Base-by-base conservation (phyloP, 92 coral and sea anemone species). In the Epizoanthus ramosus region DNA sequence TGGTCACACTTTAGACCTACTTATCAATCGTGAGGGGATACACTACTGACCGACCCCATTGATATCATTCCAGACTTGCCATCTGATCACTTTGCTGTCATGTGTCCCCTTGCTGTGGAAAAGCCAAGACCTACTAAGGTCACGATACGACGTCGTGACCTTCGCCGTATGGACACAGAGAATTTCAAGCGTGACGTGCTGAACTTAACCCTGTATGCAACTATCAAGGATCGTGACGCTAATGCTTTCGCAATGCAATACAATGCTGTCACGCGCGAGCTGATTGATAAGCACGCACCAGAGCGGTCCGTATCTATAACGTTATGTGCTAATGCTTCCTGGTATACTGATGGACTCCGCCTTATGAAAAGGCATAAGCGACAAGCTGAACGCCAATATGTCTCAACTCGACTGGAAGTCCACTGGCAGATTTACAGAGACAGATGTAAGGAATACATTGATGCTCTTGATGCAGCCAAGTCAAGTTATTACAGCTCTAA, bases 1-100 rank as follows among this genome's bases (percentile, higher is more conserved):
- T 17, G 86, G 90, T 53, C 86, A 86, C 60, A 80, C 90, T 17
- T 57, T 86, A 24, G 86, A 86, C 68, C 66, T 80, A 47, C 17
- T 86, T 73, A 80, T 80, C 54, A 21, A 35, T 57, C 73, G 89
- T 22, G 80, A 80, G 74, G 81, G 18, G 85, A 80, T 21, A 18
- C 84, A 67, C 64, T 80, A 64, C 63, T 80, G 71, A 57, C 84
- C 33, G 84, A 74, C 60, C 37, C 45, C 23, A 64, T 80, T 80
- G 84, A 80, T 45, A 57, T 80, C 25, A 73, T 65, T 41, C 65
- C 75, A 39, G 71, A 39, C 73, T 14, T 80, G 74, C 84, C 74
- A 41, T 80, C 84, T 80, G 84, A 80, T 65, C 84, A 63, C 61
- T 65, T 68, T 41, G 74, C 84, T 24, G 67, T 80, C 65, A 23